A percentile compares a stretch with the other conserved stretches of the same genome.
Conservation (phyloP, 1,140 invertebrate genomes). For the Paraescarpia echinospica region DNA sequence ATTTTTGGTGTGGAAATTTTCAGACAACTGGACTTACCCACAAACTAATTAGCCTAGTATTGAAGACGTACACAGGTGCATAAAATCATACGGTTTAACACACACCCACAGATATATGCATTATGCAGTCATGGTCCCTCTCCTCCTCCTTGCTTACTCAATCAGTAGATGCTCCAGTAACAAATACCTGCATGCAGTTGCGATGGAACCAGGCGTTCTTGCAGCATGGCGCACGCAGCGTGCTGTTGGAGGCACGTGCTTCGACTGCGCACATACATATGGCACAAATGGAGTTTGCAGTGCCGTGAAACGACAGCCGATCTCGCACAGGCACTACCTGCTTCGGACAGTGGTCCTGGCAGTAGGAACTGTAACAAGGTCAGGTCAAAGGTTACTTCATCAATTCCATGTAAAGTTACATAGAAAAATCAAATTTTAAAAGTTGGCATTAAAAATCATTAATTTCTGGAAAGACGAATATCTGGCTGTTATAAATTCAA, state of each 20-base stretch:
- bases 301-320: neutral
- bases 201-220: constrained; percentile 68
- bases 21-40: too few species aligned
- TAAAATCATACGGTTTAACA: too few species aligned
- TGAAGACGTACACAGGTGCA: too few species aligned
- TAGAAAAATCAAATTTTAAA: too few species aligned
- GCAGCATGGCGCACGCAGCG: constrained; percentile 68
- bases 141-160: too few species aligned
- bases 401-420: neutral
- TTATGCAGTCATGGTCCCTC: too few species aligned
- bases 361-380: constrained; percentile 63
- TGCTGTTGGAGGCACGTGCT: constrained; percentile 50
- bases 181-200: constrained; percentile 64
- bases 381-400: constrained; percentile 28
- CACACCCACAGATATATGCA: too few species aligned
- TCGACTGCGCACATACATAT: constrained; percentile 65
- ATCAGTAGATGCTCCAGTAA: neutral
- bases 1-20: too few species aligned
- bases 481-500: too few species aligned
- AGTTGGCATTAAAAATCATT: too few species aligned
- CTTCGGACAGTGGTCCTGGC: constrained; percentile 63
- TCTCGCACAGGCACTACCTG: constrained; percentile 55
- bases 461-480: too few species aligned
- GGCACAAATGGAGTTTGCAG: constrained; percentile 63
- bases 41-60: too few species aligned